These are phyloP conservation scores for Lysiphlebus fabarum DNA, from an alignment of 1,140 invertebrate species.

Conservation along the genomic window DNA sequence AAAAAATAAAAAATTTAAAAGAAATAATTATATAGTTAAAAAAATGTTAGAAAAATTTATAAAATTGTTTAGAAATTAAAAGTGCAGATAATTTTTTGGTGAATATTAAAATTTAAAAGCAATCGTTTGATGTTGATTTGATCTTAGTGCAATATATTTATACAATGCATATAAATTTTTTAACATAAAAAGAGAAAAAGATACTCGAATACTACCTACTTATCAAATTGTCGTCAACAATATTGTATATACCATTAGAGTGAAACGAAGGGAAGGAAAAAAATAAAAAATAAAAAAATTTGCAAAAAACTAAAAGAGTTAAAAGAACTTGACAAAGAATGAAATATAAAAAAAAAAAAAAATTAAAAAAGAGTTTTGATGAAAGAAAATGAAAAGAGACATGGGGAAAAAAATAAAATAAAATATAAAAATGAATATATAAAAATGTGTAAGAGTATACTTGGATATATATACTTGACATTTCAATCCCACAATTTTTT, in stretches of 20 bases:
- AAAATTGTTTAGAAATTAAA: no score
- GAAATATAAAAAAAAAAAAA: no score
- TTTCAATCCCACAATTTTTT: no score
- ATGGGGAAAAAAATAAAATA: no score
- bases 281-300: neutral
- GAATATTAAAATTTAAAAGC: constrained; percentile 18
- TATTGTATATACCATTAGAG: no score
- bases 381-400: no score
- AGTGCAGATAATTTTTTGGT: neutral
- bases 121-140: constrained; percentile 17
- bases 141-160: neutral
- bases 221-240: constrained; percentile 9
- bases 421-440: no score
- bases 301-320: neutral
- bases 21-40: neutral
- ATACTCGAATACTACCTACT: constrained; percentile 9
- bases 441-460: no score
- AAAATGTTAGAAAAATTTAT: no score
- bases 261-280: neutral
- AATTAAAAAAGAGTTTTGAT: no score
- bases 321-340: no score
- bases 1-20: neutral
- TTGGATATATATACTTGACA: no score
- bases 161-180: neutral
- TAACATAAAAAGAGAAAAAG: neutral